A percentile compares a stretch with the other conserved stretches of the same genome.
These are phyloP conservation scores for Drosophila sucinea DNA, from an alignment of 1,140 invertebrate genomes.

Conservation along the genomic window DNA sequence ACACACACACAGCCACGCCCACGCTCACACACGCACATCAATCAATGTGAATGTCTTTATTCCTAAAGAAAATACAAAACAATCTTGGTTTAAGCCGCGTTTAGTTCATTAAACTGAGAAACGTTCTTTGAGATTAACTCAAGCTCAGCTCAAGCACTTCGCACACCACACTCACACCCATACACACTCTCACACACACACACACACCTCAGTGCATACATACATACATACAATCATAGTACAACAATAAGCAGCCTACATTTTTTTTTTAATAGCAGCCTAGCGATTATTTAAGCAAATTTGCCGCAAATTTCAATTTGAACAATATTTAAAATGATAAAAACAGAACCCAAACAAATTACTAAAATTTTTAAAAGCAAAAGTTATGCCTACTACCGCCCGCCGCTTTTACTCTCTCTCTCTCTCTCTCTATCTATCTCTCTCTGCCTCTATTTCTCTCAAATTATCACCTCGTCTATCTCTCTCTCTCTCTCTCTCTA, in stretches of 20 bases:
- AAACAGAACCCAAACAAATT: slow-evolving; percentile 33
- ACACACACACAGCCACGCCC: slow-evolving; percentile 22
- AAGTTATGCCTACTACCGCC: slow-evolving; percentile 78
- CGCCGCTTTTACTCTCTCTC: slow-evolving; percentile 72
- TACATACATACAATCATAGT: slow-evolving; percentile 38
- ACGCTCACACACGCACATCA: slow-evolving; percentile 35
- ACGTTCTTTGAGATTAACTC: background rate
- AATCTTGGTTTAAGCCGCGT: background rate
- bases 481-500: slow-evolving; percentile 17
- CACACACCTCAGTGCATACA: slow-evolving; percentile 11
- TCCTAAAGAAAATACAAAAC: background rate
- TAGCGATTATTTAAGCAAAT: slow-evolving; percentile 26
- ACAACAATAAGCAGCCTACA: slow-evolving; percentile 14
- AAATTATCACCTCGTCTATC: slow-evolving; percentile 3
- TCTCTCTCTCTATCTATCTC: slow-evolving; percentile 46
- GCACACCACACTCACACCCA: background rate
- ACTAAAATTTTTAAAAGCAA: slow-evolving; percentile 46
- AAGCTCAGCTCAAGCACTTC: slow-evolving; percentile 3
- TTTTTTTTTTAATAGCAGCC: slow-evolving; percentile 1
- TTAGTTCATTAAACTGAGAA: slow-evolving; percentile 3
- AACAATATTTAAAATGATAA: slow-evolving; percentile 40
- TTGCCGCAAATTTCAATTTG: slow-evolving; percentile 38
- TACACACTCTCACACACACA: background rate
- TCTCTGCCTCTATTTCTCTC: slow-evolving; percentile 39
- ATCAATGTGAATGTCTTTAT: slow-evolving; percentile 24